Conservation (phyloP, 2,113 vertebrate species). For the Garra rufa region DNA sequence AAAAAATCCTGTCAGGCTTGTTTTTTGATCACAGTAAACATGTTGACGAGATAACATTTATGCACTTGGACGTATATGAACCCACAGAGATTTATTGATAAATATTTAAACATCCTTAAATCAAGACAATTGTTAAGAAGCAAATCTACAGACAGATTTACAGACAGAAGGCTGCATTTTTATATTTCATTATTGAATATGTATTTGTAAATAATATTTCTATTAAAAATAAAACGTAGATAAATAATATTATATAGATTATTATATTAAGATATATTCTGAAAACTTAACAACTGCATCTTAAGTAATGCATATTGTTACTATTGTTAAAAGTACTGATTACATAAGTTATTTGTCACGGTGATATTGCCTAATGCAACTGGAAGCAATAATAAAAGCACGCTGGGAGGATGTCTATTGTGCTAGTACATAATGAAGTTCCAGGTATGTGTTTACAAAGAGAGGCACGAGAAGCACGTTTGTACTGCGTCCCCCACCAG, state of each 20-base stretch:
- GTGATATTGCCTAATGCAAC: background rate
- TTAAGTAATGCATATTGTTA: background rate
- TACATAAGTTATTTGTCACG: background rate
- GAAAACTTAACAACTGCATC: background rate
- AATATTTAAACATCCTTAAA: background rate
- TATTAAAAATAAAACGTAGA: too few relatives aligned
- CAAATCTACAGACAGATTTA: background rate
- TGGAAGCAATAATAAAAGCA: background rate
- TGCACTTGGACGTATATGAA: background rate
- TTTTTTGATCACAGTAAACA: conserved; percentile 9
- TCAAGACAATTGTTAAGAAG: background rate
- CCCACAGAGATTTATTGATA: background rate
- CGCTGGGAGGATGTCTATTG: background rate
- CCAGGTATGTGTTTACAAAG: background rate
- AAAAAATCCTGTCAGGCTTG: conserved; percentile 11
- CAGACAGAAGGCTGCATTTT: background rate
- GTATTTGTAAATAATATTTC: too few relatives aligned
- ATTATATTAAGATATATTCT: background rate
- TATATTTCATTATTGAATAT: background rate
- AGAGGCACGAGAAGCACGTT: background rate
- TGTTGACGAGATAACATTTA: background rate
- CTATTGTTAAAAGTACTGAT: background rate
- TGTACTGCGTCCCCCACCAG: background rate
- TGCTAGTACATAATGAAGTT: background rate
- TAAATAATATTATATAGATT: too few relatives aligned